Conservation (phyloP, 2,888 invertebrate species). For the Petrolisthes manimaculis region DNA sequence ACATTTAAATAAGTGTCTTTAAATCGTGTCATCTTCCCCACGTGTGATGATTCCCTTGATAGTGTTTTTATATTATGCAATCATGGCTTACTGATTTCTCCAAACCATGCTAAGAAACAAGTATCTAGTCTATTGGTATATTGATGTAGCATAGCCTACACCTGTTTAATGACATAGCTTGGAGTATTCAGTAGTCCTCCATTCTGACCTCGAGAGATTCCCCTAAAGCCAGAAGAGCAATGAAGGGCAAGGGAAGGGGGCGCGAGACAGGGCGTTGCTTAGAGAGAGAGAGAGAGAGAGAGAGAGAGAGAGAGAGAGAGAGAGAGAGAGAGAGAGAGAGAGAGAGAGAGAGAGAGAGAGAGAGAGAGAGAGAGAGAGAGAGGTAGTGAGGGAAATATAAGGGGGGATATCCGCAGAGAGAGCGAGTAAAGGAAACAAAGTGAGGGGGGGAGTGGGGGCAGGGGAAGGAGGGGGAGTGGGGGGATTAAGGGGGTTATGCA, state of each 20-base stretch:
- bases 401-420: neutral
- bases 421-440: neutral
- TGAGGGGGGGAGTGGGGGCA: neutral
- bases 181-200: no score
- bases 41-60: no score
- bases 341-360: neutral
- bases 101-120: no score
- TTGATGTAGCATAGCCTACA: no score
- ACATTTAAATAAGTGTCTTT: neutral
- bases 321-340: neutral
- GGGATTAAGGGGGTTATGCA: neutral
- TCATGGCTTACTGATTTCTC: no score
- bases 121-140: no score
- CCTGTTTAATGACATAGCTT: no score
- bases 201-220: no score
- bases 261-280: neutral
- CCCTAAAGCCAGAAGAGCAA: no score
- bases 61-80: no score
- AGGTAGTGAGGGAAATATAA: neutral
- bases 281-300: constrained; percentile 11
- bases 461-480: neutral
- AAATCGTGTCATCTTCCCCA: no score
- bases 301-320: neutral
- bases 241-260: neutral
- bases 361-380: constrained; percentile 7